phyloP scores from a whole-genome alignment of 2,888 invertebrate genomes.

The Keiferia lycopersicella region DNA sequence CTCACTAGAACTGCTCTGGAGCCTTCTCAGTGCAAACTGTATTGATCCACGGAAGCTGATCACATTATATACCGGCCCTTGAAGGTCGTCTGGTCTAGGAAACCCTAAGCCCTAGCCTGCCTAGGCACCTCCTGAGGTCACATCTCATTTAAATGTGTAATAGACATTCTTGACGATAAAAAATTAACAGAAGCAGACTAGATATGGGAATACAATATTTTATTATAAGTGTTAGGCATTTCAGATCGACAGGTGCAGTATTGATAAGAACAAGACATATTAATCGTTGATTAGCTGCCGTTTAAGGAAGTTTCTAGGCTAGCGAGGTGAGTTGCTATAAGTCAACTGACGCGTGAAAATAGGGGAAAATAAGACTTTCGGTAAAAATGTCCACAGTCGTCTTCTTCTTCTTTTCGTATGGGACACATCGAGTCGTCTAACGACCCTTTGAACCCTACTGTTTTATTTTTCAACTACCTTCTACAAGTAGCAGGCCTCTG shows the following conservation, averaged over 20 bases:
- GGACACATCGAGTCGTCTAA: no score
- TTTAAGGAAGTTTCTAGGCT: neutral
- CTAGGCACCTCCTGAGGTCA: slow-evolving; percentile 65
- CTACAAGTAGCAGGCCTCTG: no score
- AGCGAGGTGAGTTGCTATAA: neutral
- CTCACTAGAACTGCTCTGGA: slow-evolving; percentile 72
- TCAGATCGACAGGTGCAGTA: neutral
- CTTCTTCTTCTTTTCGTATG: no score
- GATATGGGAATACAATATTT: slow-evolving; percentile 45
- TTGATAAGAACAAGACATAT: slow-evolving; percentile 10
- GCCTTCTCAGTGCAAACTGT: slow-evolving; percentile 77
- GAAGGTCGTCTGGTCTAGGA: slow-evolving; percentile 62
- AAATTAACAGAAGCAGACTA: slow-evolving; percentile 45
- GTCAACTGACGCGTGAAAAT: neutral
- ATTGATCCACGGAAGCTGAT: slow-evolving; percentile 54
- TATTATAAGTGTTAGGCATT: neutral
- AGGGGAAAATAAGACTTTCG: no score
- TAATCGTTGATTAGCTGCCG: neutral
- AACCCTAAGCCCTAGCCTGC: slow-evolving; percentile 40
- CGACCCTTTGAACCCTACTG: no score
- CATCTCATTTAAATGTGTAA: slow-evolving; percentile 57
- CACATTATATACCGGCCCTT: slow-evolving; percentile 64
- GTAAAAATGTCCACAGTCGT: no score
- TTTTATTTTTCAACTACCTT: no score
- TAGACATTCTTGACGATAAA: slow-evolving; percentile 63